phyloP scores from a whole-genome alignment of 1,140 invertebrate species.

The Pseudomyrmex concolor region DNA sequence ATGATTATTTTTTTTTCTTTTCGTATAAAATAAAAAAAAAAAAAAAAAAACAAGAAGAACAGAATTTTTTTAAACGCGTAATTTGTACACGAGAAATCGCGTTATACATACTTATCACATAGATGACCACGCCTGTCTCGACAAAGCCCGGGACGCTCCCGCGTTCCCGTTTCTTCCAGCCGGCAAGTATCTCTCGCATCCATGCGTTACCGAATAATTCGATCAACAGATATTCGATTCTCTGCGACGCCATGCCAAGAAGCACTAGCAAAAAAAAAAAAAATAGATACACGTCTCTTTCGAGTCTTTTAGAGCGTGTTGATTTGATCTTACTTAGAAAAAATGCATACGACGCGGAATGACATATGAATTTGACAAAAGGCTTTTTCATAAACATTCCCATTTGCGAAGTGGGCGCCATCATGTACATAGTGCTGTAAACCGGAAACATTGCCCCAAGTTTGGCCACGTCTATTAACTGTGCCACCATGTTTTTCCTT shows the following conservation, averaged over 20 bases:
- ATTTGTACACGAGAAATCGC: constrained; percentile 31
- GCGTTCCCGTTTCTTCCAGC: constrained; percentile 91
- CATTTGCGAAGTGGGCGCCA: constrained; percentile 92
- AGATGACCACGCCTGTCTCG: constrained; percentile 92
- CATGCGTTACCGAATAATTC: constrained; percentile 91
- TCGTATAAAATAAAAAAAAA: no score
- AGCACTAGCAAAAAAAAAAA: constrained; percentile 87
- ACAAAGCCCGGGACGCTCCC: constrained; percentile 94
- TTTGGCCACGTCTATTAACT: constrained; percentile 91
- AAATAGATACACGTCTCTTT: not conserved
- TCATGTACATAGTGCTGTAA: constrained; percentile 93
- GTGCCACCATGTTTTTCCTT: constrained; percentile 90
- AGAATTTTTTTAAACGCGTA: not conserved
- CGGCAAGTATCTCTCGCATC: constrained; percentile 88
- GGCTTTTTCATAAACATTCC: constrained; percentile 95
- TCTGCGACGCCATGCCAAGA: constrained; percentile 92
- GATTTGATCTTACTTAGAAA: constrained; percentile 91
- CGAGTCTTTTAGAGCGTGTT: not conserved
- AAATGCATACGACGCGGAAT: constrained; percentile 95
- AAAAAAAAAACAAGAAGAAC: not conserved
- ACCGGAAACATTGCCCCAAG: constrained; percentile 94
- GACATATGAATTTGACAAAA: constrained; percentile 97
- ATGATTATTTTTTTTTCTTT: no score
- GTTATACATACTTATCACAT: constrained; percentile 90
- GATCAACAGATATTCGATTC: constrained; percentile 91